Evolutionary conservation across 1,140 invertebrate species (phyloP), one percentile per base, ranked within the genome.

Genomic region (Manduca sexta): DNA sequence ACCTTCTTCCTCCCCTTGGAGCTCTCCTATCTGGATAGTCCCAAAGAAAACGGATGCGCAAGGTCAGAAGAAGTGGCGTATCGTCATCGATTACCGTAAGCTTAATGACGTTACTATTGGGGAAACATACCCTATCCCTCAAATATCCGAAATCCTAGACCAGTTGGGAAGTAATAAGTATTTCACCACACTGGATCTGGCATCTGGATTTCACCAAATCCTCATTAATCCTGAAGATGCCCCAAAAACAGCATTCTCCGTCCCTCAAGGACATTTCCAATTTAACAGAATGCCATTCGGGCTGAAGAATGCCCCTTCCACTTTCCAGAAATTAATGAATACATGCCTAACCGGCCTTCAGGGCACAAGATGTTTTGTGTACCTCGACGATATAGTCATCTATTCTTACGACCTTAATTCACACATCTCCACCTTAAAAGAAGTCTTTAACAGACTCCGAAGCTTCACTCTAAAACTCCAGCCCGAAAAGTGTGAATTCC

Each of bases 271-370:
- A 4, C 33, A 34, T 2, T 34, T 12, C 11, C 2, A 34, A 34
- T 34, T 34, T 11, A 34, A 34, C 33, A 5, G 33, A 8, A 34
- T 34, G 33, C 33, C 33, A 34, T 34, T 34, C 13, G 33, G 33
- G 2, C 33, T 34, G 4, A 34, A 34, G n/a, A 34, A 34, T 34
- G 33, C 11, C 5, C 33, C 33, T 4, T 34, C 33, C 0, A 34
- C 33, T 34, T 42, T 42, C 26, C 40, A 42, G 18, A 42, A 42
- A 26, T 21, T 42, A n/a, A 42, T 42, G 40, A 42, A 42, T 29
- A 42, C 16, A 16, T 18, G 40, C 18, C 40, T 42, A 6, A 16
- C 40, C 10, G 40, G 21, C 8, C 16, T 42, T 16, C 40, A 42
- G 1, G 40, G 21, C 5, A 42, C 40, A 3, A 8, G 40, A 3